These are phyloP conservation scores for Chelidonichthys spinosus DNA, from an alignment of 2,797 vertebrate genomes.

Conservation along the genomic window DNA sequence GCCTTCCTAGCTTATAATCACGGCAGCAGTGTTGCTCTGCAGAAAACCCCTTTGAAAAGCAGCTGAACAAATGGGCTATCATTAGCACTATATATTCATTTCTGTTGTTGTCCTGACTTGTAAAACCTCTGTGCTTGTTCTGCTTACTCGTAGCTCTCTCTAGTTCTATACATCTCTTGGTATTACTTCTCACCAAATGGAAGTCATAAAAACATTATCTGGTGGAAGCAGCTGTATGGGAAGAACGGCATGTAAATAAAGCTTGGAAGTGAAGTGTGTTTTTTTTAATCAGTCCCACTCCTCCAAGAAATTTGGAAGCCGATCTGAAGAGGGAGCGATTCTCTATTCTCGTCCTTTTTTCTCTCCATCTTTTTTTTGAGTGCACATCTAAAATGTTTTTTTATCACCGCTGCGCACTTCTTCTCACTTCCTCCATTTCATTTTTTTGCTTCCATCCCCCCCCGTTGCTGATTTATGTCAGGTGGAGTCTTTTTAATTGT, in stretches of 20 bases:
- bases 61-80: slow-evolving; percentile 3
- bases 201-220: background rate
- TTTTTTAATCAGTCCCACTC: slow-evolving; percentile 35
- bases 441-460: slow-evolving; percentile 18
- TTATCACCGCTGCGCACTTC: slow-evolving; percentile 48
- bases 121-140: background rate
- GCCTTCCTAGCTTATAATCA: slow-evolving; percentile 25
- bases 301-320: slow-evolving; percentile 34
- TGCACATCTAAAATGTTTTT: slow-evolving; percentile 47
- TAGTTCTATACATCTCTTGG: slow-evolving; percentile 6
- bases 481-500: slow-evolving; percentile 56
- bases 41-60: slow-evolving; percentile 22
- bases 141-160: background rate
- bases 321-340: slow-evolving; percentile 19
- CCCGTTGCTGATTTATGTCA: slow-evolving; percentile 54
- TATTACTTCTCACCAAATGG: background rate
- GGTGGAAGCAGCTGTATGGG: background rate
- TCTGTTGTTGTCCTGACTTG: slow-evolving; percentile 5
- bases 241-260: slow-evolving; percentile 15
- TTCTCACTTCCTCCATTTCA: slow-evolving; percentile 34
- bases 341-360: slow-evolving; percentile 6
- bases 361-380: slow-evolving; percentile 35
- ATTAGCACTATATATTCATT: background rate
- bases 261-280: background rate
- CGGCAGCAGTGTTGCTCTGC: slow-evolving; percentile 10